Percentiles rank a stretch among this genome's conserved stretches.
Conservation (phyloP, 2,797 vertebrate species). For the Anguilla anguilla region DNA sequence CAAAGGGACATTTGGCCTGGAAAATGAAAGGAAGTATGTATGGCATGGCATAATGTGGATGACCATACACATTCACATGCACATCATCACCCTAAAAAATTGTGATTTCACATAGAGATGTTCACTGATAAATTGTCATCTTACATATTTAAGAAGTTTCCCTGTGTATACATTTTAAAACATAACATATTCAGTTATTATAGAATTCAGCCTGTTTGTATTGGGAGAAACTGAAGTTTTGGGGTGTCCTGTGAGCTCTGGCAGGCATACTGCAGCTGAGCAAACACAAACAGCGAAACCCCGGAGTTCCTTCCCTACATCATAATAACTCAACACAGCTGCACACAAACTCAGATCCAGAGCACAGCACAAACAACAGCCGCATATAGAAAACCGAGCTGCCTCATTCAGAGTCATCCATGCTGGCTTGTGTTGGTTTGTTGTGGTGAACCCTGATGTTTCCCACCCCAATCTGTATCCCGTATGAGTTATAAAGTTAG, state of each 20-base stretch:
- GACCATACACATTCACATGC: too few species aligned
- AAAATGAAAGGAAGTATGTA: too few species aligned
- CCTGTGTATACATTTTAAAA: background rate
- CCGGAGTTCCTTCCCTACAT: slow-evolving; percentile 20
- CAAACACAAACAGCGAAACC: slow-evolving; percentile 35
- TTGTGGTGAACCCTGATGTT: background rate
- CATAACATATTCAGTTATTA: background rate
- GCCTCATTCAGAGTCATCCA: background rate
- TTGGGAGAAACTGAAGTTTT: background rate
- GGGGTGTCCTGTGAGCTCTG: slow-evolving; percentile 35
- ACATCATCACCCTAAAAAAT: too few species aligned
- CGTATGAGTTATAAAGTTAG: background rate
- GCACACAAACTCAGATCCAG: background rate
- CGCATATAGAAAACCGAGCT: background rate
- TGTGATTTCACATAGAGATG: too few species aligned
- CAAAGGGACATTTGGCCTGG: too few species aligned
- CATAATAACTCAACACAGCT: background rate
- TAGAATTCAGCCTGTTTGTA: background rate
- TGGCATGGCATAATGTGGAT: too few species aligned
- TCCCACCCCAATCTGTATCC: background rate
- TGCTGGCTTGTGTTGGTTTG: background rate
- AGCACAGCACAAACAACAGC: background rate
- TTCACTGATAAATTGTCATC: too few species aligned
- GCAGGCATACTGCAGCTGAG: slow-evolving; percentile 30
- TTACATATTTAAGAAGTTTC: background rate